Percentiles rank a stretch among this genome's conserved stretches.
Evolutionary conservation across 2,888 invertebrate species (phyloP).

Genomic region (Hypselothyrea guttata): DNA sequence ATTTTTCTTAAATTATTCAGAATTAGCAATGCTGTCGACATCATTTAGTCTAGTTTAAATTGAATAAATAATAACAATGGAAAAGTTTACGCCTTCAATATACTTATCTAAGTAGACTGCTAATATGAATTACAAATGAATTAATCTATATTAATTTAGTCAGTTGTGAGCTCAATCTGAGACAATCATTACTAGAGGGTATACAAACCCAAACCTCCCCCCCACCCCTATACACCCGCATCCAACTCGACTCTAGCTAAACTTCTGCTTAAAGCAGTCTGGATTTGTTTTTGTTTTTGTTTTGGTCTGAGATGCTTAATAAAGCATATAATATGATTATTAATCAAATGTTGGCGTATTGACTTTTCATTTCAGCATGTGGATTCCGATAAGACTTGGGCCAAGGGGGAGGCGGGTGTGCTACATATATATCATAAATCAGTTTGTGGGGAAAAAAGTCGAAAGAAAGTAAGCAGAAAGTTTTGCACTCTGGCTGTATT

Average conservation of each 20-base stretch:
- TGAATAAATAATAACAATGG: too few relatives aligned
- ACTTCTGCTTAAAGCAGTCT: not conserved
- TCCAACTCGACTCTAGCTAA: not conserved
- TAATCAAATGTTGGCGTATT: constrained; percentile 70
- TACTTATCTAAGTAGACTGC: not conserved
- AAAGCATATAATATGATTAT: constrained; percentile 76
- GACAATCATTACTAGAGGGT: constrained; percentile 29
- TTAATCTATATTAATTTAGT: constrained; percentile 46
- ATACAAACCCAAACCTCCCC: constrained; percentile 10
- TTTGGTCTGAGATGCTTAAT: constrained; percentile 51
- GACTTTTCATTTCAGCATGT: constrained; percentile 59
- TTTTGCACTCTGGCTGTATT: constrained; percentile 48
- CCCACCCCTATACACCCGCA: not conserved
- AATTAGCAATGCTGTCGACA: too few relatives aligned
- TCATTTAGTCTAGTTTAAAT: too few relatives aligned
- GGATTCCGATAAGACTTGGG: constrained; percentile 4
- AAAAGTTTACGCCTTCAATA: not conserved
- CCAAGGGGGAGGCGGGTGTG: constrained; percentile 3
- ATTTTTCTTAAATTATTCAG: too few relatives aligned
- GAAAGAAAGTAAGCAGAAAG: constrained; percentile 36
- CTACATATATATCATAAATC: constrained; percentile 55
- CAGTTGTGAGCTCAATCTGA: constrained; percentile 13
- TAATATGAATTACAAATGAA: constrained; percentile 21
- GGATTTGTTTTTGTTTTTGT: constrained; percentile 20
- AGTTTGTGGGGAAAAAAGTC: constrained; percentile 23